Evolutionary conservation across 2,113 vertebrate species (phyloP).

Genomic region (Delphinapterus leucas): DNA sequence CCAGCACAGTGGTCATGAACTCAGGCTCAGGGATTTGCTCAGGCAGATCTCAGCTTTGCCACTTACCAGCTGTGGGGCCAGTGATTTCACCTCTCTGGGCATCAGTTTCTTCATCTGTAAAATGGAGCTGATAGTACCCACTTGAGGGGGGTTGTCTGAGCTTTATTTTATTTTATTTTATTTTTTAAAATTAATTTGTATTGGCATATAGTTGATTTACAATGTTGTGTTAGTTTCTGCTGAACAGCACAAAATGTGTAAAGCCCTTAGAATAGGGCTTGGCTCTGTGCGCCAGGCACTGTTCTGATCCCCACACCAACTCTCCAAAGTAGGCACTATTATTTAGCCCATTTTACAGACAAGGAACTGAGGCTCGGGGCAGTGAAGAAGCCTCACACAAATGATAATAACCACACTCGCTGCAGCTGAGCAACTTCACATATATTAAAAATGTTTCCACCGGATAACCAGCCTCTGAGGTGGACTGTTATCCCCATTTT

Average conservation of each 20-base stretch:
- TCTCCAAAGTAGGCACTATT: neutral
- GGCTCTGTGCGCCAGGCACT: neutral
- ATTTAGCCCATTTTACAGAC: neutral
- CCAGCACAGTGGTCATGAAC: neutral
- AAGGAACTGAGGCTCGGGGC: neutral
- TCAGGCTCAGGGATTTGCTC: neutral
- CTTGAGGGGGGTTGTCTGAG: neutral
- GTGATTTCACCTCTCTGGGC: neutral
- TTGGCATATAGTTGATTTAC: neutral
- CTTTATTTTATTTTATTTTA: neutral
- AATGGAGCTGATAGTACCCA: neutral
- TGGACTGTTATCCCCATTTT: neutral
- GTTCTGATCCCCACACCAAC: neutral
- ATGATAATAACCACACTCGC: neutral
- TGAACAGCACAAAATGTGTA: neutral
- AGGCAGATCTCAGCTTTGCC: neutral
- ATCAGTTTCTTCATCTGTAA: conserved; percentile 4
- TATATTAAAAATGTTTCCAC: neutral
- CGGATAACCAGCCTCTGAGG: neutral
- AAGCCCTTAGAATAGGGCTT: neutral
- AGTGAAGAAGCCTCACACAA: neutral
- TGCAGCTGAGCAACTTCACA: neutral
- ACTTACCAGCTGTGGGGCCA: neutral
- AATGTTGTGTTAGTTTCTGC: neutral
- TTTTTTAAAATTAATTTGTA: neutral